A percentile compares a stretch with the other conserved stretches of the same genome.
phyloP scores from a whole-genome alignment of 2,888 invertebrate genomes.

The Galeopsomyia nigrocyanea region DNA sequence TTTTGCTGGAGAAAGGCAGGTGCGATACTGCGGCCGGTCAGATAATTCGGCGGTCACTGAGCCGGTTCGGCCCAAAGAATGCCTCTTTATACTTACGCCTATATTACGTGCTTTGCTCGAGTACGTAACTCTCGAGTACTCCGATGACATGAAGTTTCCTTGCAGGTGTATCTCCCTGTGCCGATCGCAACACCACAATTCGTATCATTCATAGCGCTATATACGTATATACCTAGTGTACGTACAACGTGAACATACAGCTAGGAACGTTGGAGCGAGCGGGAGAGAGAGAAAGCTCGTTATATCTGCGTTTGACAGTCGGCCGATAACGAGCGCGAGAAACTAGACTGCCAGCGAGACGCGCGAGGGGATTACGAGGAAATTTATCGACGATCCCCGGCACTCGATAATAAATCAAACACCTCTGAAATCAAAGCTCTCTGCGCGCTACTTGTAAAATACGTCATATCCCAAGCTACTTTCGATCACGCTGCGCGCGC shows the following conservation, averaged over 20 bases:
- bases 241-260: neutral
- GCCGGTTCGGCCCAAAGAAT: conserved; percentile 13
- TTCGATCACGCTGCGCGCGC: no score
- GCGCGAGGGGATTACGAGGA: conserved; percentile 14
- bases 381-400: conserved; percentile 30
- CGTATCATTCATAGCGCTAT: neutral
- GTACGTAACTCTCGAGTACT: no score
- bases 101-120: no score
- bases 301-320: conserved; percentile 11
- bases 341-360: neutral
- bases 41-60: conserved; percentile 43
- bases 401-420: conserved; percentile 24
- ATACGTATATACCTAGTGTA: neutral
- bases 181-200: neutral
- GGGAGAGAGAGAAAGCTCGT: neutral
- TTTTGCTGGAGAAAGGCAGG: no score
- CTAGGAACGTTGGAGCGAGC: no score
- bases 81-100: conserved; percentile 36
- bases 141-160: no score
- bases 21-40: neutral
- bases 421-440: neutral
- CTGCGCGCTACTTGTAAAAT: no score
- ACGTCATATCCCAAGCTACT: no score
- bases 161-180: conserved; percentile 8
- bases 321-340: conserved; percentile 19